Evolutionary conservation across 1,140 invertebrate genomes (phyloP), one percentile per base, ranked within the genome.

Genomic region (Lutraria rhynchaena): DNA sequence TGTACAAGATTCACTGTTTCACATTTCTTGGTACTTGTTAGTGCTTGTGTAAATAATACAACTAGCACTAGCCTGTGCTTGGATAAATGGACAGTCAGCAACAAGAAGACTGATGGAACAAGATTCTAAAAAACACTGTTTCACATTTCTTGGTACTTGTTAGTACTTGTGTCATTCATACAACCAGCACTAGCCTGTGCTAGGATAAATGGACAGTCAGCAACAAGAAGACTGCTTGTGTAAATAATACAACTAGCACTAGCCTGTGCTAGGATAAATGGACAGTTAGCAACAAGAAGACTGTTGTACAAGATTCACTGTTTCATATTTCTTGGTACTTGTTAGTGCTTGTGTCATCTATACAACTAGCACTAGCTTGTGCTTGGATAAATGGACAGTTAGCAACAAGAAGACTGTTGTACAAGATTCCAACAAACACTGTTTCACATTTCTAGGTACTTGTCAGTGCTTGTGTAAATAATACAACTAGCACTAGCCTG

Each of bases 171-270:
- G n/a, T n/a, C n/a, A n/a, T n/a, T n/a, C n/a, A n/a, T n/a, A n/a
- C n/a, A n/a, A n/a, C n/a, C n/a, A n/a, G n/a, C n/a, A n/a, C n/a
- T n/a, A n/a, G 51, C 51, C 51, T 53, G 51, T 53, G 51, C 51
- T 53, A n/a, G 51, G 51, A 24, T n/a, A 4, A 17, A 53, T 17
- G 17, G 17, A 24, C 51, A 53, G 4, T 7, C 17, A 7, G 4
- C 17, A 53, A 53, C 51, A 53, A 53, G 51, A 53, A 7, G 24
- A n/a, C n/a, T n/a, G 61, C 61, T 65, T 41, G 61, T 65, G n/a
- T 65, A 24, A 17, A 65, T 44, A 65, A n/a, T 44, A 24, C 61
- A n/a, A 65, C 61, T 44, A 41, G 61, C 61, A 65, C 61, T 65
- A 65, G 61, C 37, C 61, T 65, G 35, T 65, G 61, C 61, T 65